Evolutionary conservation across 2,797 vertebrate species (phyloP).

Genomic region (Clangula hyemalis): DNA sequence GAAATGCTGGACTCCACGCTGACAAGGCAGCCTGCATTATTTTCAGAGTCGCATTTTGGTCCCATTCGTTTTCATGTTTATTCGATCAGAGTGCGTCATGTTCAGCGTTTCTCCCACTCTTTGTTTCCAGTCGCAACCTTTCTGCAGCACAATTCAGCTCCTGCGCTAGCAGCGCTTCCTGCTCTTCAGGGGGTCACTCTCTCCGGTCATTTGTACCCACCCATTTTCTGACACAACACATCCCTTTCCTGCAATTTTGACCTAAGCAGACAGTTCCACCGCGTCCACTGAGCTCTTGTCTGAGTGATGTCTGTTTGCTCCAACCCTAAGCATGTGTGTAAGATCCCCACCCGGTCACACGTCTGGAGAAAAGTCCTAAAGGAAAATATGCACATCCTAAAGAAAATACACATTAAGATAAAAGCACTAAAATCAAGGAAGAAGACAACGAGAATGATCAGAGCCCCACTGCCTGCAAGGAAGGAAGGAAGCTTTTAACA

Average conservation of each 20-base stretch:
- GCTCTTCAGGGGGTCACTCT: slow-evolving; percentile 16
- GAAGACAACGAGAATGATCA: slow-evolving; percentile 45
- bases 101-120: background rate
- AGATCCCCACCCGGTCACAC: background rate
- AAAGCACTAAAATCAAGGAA: slow-evolving; percentile 47
- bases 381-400: background rate
- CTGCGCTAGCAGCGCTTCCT: background rate
- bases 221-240: background rate
- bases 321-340: background rate
- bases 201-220: background rate
- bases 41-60: slow-evolving; percentile 26
- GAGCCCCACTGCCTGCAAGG: slow-evolving; percentile 27
- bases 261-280: background rate
- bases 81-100: background rate
- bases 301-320: background rate
- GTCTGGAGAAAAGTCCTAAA: background rate
- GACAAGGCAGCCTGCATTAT: background rate
- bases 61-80: background rate
- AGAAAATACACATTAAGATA: slow-evolving; percentile 5
- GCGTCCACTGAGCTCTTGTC: background rate
- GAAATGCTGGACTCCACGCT: background rate
- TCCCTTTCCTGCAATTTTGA: slow-evolving; percentile 54
- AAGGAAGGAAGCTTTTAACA: slow-evolving; percentile 68
- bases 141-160: background rate
- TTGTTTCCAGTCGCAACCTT: background rate